Base-by-base conservation (phyloP, 1,140 invertebrate genomes). In the Drosophila setifemur region DNA sequence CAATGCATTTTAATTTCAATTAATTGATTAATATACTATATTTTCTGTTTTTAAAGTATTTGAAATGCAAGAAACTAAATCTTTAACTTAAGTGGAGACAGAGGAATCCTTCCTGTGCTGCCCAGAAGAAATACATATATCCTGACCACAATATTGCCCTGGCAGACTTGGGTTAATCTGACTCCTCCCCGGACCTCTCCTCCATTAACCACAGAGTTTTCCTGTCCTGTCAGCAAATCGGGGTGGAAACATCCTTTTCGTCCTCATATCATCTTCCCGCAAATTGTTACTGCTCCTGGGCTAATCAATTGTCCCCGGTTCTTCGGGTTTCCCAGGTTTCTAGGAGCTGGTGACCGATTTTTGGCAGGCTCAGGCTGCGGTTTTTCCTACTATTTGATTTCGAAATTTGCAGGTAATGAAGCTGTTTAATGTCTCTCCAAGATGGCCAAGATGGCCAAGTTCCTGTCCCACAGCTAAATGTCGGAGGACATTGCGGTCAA, bases 391-490 rank as follows among this genome's bases (percentile, higher is more conserved):
- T 53, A 53, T 67, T 68, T 69, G 63, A 55, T 47, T 69, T 50
- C 26, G 33, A 53, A 71, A 63, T 72, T 72, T 72, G 47, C 68
- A 61, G 54, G 68, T 72, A 72, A 69, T 69, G 50, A 47, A 53
- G 67, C 67, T 61, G 63, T 71, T 71, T 71, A 71, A 71, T 61
- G 44, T 72, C 37, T 37, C 26, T 8, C 1, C 35, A 14, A 44
- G 19, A 14, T n/a, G 23, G 21, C 33, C 4, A 16, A 33, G 8
- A 21, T 7, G 49, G 37, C 49, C 25, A 4, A 26, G 57, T 39
- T 35, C 40, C n/a, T n/a, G n/a, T n/a, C n/a, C n/a, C n/a, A n/a
- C n/a, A n/a, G n/a, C n/a, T n/a, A n/a, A n/a, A n/a, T n/a, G n/a
- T n/a, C n/a, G n/a, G n/a, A n/a, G n/a, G n/a, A n/a, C n/a, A n/a